These are phyloP conservation scores for Drosophila longiperda DNA, from an alignment of 2,888 invertebrate species.

Conservation along the genomic window DNA sequence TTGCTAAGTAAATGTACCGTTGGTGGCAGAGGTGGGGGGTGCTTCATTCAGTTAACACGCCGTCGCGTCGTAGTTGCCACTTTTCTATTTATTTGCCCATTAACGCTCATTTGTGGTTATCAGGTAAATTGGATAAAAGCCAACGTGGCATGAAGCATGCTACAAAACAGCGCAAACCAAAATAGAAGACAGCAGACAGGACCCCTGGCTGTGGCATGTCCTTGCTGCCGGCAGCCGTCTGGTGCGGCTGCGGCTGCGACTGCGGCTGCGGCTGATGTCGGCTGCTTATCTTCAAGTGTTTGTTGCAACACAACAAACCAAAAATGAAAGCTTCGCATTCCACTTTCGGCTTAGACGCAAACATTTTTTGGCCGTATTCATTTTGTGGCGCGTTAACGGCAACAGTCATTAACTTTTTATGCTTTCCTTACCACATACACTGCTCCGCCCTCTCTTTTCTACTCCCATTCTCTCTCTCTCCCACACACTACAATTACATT, in stretches of 20 bases:
- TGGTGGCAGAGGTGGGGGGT: not conserved
- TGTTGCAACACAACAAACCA: constrained; percentile 55
- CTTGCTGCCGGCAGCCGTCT: constrained; percentile 3
- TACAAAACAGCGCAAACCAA: constrained; percentile 35
- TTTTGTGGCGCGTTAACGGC: constrained; percentile 59
- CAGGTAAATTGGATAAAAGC: constrained; percentile 81
- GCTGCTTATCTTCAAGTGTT: constrained; percentile 72
- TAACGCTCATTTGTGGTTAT: constrained; percentile 80
- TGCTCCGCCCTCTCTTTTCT: not conserved
- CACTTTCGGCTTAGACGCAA: constrained; percentile 37
- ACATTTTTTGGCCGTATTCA: constrained; percentile 44
- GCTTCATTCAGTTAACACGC: constrained; percentile 66
- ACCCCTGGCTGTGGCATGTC: constrained; percentile 33
- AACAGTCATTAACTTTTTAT: constrained; percentile 73
- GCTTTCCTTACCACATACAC: constrained; percentile 8
- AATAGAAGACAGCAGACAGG: constrained; percentile 12
- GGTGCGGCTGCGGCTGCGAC: constrained; percentile 5
- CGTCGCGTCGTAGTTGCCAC: constrained; percentile 75
- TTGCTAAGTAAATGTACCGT: constrained; percentile 66
- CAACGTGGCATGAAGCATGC: constrained; percentile 75
- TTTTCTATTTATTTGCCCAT: constrained; percentile 80
- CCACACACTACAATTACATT: constrained; percentile 27
- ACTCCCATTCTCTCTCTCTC: not conserved
- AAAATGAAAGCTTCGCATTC: constrained; percentile 56
- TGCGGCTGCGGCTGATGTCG: constrained; percentile 14